Conservation (phyloP, 2,797 vertebrate genomes). For the Hydrophis major region DNA sequence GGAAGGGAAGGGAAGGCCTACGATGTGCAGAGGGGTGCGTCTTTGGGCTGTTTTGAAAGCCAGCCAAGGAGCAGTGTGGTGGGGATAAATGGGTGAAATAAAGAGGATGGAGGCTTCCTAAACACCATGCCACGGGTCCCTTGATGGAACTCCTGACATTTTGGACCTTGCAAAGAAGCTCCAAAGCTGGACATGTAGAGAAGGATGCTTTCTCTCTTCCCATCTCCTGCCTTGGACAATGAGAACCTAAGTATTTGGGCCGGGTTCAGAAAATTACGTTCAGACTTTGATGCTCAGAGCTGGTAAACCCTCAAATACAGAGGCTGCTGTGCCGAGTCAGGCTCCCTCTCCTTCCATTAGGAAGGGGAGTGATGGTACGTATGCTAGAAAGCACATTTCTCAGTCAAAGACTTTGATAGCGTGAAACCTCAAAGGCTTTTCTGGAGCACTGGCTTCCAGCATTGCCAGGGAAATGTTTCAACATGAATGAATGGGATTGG, state of each 20-base stretch:
- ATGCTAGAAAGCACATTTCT: background rate
- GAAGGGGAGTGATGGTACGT: background rate
- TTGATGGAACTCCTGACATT: background rate
- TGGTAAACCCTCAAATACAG: background rate
- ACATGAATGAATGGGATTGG: constrained; percentile 22
- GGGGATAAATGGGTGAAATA: background rate
- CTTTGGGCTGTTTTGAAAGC: constrained; percentile 5
- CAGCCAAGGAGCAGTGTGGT: background rate
- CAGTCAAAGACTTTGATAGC: background rate
- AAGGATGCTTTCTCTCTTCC: background rate
- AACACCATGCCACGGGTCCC: background rate
- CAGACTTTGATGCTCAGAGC: background rate
- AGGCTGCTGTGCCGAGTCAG: background rate
- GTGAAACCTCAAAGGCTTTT: constrained; percentile 13
- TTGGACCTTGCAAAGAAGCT: background rate
- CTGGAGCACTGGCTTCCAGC: constrained; percentile 19
- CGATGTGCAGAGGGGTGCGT: background rate
- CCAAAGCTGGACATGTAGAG: background rate
- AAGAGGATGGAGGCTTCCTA: background rate
- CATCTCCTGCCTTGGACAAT: background rate
- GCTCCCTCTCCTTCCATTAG: background rate
- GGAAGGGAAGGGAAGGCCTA: background rate
- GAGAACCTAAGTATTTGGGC: background rate
- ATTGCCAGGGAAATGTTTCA: constrained; percentile 23
- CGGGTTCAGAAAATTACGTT: background rate